phyloP scores from a whole-genome alignment of 1,140 invertebrate species.

The Drosophila lacteicornis region DNA sequence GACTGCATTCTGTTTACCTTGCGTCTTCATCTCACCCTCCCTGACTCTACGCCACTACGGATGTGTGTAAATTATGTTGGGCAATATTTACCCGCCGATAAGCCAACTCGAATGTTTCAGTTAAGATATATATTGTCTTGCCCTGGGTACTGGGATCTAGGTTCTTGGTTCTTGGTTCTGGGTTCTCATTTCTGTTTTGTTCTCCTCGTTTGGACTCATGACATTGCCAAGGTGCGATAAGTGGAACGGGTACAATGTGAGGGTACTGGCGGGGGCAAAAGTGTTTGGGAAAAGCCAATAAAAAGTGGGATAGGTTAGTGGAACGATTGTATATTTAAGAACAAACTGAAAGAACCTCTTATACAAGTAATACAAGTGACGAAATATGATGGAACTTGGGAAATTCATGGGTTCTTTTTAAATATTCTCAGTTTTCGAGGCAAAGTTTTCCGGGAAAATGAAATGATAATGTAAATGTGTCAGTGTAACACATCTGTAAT shows the following conservation, averaged over 20 bases:
- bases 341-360: conserved; percentile 10
- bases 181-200: conserved; percentile 10
- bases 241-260: conserved; percentile 13
- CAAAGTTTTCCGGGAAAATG: neutral
- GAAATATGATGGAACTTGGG: neutral
- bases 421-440: neutral
- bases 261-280: neutral
- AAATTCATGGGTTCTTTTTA: conserved; percentile 1
- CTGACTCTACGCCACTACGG: neutral
- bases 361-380: neutral
- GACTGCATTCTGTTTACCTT: conserved; percentile 78
- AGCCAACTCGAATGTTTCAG: conserved; percentile 65
- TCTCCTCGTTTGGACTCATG: conserved; percentile 30
- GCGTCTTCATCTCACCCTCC: neutral
- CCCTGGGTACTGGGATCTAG: conserved; percentile 3
- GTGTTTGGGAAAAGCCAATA: conserved; percentile 49
- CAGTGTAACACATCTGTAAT: neutral
- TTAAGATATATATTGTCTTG: conserved; percentile 51
- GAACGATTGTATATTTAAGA: conserved; percentile 30
- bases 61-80: conserved; percentile 78
- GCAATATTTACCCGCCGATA: conserved; percentile 72
- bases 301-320: conserved; percentile 67
- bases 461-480: neutral
- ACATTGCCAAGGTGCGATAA: conserved; percentile 61
- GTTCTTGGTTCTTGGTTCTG: conserved; percentile 4